These are phyloP conservation scores for Pedionomus torquatus DNA, from an alignment of 2,113 vertebrate species.

Conservation along the genomic window DNA sequence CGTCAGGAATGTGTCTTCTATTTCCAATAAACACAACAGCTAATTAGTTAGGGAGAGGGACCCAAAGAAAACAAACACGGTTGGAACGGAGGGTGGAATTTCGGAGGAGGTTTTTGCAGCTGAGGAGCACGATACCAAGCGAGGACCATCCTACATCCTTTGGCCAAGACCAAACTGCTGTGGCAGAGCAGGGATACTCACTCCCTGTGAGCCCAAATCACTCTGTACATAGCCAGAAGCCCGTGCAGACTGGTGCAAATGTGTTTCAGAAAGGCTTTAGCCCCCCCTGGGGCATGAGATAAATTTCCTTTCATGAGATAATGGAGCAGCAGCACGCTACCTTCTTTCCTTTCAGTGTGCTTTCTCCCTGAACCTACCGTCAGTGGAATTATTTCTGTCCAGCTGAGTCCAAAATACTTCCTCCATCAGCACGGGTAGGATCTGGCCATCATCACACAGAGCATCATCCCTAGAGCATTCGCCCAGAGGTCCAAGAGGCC, in stretches of 20 bases:
- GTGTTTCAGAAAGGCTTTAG: not conserved
- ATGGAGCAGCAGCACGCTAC: not conserved
- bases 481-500: not conserved
- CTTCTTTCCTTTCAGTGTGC: not conserved
- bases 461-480: not conserved
- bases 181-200: not conserved
- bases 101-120: not conserved
- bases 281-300: not conserved
- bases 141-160: fast-evolving
- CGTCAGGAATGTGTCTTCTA: not conserved
- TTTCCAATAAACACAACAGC: conserved; percentile 45
- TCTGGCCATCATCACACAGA: not conserved
- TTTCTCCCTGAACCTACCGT: not conserved
- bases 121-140: not conserved
- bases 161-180: not conserved
- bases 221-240: not conserved
- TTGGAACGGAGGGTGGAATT: not conserved
- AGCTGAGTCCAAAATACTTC: not conserved
- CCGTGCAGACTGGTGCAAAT: not conserved
- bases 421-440: not conserved
- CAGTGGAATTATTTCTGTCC: not conserved
- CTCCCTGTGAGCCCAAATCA: not conserved
- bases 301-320: not conserved
- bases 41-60: conserved; percentile 6
- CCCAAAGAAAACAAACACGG: conserved; percentile 22